These are phyloP conservation scores for Pseudochirops corinnae DNA, from an alignment of 2,797 vertebrate genomes.

Conservation along the genomic window DNA sequence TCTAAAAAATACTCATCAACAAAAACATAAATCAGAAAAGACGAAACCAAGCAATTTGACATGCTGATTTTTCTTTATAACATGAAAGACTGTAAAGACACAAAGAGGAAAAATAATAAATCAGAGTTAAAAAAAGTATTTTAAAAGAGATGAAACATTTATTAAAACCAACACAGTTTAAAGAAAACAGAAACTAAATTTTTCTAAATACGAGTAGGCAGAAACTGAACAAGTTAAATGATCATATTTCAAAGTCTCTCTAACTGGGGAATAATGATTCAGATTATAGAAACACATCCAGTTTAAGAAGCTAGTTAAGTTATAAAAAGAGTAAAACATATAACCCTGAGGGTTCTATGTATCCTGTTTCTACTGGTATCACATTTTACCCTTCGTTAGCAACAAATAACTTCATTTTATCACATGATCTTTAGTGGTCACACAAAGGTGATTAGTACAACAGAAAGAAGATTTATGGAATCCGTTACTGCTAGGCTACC, in stretches of 20 bases:
- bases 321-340: background rate
- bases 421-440: background rate
- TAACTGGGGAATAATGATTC: background rate
- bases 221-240: background rate
- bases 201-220: no score
- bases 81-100: slow-evolving; percentile 54
- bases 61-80: no score
- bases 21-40: slow-evolving; percentile 30
- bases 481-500: background rate
- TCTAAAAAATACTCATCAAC: slow-evolving; percentile 48
- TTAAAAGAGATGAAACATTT: background rate
- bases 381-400: background rate
- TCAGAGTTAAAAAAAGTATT: slow-evolving; percentile 48
- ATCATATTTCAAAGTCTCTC: background rate
- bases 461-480: background rate
- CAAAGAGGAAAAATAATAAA: slow-evolving; percentile 46
- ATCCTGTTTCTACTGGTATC: background rate
- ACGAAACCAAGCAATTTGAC: slow-evolving; percentile 22
- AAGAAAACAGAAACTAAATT: background rate
- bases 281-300: background rate
- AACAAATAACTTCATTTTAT: background rate
- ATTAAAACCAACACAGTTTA: background rate
- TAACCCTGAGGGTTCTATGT: background rate
- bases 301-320: background rate
- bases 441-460: background rate